A percentile compares a stretch with the other conserved stretches of the same genome.
These are phyloP conservation scores for Podarcis siculus DNA, from an alignment of 2,797 vertebrate species.

Conservation along the genomic window DNA sequence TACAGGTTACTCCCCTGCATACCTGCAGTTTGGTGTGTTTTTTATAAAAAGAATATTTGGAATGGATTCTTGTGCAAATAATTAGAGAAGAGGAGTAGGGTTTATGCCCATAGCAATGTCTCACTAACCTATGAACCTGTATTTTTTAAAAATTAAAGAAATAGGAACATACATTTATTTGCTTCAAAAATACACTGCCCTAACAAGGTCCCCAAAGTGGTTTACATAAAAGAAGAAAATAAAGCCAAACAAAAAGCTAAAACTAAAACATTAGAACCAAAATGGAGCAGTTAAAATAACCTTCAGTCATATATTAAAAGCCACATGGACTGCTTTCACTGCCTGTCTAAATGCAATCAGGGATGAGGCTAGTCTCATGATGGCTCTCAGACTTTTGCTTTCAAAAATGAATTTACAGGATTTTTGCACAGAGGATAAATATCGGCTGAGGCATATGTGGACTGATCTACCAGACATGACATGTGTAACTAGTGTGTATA, in stretches of 20 bases:
- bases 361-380: too few relatives aligned
- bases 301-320: too few relatives aligned
- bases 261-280: not conserved
- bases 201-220: too few relatives aligned
- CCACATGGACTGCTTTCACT: too few relatives aligned
- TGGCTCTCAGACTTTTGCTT: not conserved
- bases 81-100: not conserved
- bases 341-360: too few relatives aligned
- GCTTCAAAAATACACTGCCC: too few relatives aligned
- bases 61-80: not conserved
- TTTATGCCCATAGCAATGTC: not conserved
- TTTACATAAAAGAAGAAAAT: too few relatives aligned
- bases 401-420: not conserved
- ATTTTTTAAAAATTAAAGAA: too few relatives aligned
- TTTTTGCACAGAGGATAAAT: not conserved
- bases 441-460: not conserved
- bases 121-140: not conserved
- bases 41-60: constrained; percentile 26
- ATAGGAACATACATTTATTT: too few relatives aligned
- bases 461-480: not conserved
- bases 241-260: too few relatives aligned
- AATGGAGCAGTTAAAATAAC: not conserved
- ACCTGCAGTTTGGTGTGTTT: constrained; percentile 20
- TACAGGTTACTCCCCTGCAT: not conserved
- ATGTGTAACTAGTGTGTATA: not conserved